Evolutionary conservation across 2,113 vertebrate genomes (phyloP).

Genomic region (Callopanchax toddi): DNA sequence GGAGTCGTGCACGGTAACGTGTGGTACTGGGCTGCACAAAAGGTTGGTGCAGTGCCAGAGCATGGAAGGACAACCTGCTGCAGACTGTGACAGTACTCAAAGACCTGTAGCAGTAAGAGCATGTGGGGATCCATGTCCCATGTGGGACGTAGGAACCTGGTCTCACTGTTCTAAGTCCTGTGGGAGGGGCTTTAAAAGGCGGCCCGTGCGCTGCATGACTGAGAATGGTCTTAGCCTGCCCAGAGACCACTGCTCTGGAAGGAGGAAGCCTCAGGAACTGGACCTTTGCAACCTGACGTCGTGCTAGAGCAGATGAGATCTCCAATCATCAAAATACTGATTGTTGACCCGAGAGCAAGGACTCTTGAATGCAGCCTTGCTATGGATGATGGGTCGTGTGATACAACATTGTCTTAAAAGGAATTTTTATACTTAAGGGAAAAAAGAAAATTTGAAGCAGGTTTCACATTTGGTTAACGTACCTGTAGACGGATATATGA

Average conservation of each 20-base stretch:
- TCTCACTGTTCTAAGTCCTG: conserved; percentile 93
- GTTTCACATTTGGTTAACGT: conserved; percentile 49
- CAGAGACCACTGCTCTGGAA: conserved; percentile 87
- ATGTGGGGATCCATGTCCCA: conserved; percentile 91
- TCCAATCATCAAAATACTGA: conserved; percentile 15
- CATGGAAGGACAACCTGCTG: conserved; percentile 73
- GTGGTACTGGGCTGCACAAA: conserved; percentile 88
- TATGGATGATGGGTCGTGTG: conserved; percentile 23
- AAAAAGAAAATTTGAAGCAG: conserved; percentile 28
- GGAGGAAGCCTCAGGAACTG: conserved; percentile 94
- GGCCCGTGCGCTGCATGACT: conserved; percentile 82
- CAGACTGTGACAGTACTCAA: conserved; percentile 78
- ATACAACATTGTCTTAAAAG: no score
- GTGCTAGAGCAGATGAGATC: conserved; percentile 76
- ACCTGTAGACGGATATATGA: conserved; percentile 52
- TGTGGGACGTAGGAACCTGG: conserved; percentile 89
- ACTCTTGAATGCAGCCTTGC: conserved; percentile 18
- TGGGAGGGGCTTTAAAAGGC: conserved; percentile 90
- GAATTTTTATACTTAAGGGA: conserved; percentile 17
- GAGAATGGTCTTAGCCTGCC: conserved; percentile 77
- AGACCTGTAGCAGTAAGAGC: conserved; percentile 79
- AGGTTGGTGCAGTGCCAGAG: conserved; percentile 86
- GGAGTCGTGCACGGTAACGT: conserved; percentile 88
- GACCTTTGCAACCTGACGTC: conserved; percentile 90
- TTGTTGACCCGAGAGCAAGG: no score